A percentile compares a stretch with the other conserved stretches of the same genome.
Evolutionary conservation across 2,888 invertebrate species (phyloP).

Genomic region (Cataglyphis cursor): DNA sequence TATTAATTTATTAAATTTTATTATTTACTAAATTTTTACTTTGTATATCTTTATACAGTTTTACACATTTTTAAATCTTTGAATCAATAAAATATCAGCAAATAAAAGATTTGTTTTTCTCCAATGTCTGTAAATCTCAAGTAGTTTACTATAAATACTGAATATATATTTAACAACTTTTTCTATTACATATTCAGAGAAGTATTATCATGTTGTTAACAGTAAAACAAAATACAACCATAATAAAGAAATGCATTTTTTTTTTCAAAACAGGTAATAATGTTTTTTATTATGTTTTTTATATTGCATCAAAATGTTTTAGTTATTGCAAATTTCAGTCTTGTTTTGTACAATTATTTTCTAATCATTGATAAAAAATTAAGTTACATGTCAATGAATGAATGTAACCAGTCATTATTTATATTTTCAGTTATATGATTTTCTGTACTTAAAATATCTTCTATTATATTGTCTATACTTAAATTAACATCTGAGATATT

Average conservation of each 20-base stretch:
- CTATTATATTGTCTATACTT: not conserved
- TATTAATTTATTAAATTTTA: too few relatives aligned
- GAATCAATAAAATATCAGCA: too few relatives aligned
- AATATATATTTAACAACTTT: not conserved
- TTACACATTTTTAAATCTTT: too few relatives aligned
- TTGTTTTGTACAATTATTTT: not conserved
- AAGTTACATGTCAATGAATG: not conserved
- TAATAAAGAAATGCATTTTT: not conserved
- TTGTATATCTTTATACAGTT: too few relatives aligned
- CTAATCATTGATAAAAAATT: not conserved
- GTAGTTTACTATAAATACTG: not conserved
- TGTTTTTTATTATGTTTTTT: not conserved
- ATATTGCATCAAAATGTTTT: not conserved
- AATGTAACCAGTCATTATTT: slow-evolving; percentile 7
- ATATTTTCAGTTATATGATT: not conserved
- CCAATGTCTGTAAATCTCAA: not conserved
- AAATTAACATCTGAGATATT: not conserved
- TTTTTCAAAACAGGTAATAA: not conserved
- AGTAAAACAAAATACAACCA: not conserved
- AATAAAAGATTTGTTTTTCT: too few relatives aligned
- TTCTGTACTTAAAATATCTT: not conserved
- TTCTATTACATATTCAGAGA: not conserved
- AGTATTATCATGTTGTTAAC: not conserved
- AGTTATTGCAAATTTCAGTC: not conserved
- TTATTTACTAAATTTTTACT: too few relatives aligned